Percentiles rank a stretch among this genome's conserved stretches.
phyloP scores from a whole-genome alignment of 2,888 invertebrate species.

The Parapristionchus giblindavisi region DNA sequence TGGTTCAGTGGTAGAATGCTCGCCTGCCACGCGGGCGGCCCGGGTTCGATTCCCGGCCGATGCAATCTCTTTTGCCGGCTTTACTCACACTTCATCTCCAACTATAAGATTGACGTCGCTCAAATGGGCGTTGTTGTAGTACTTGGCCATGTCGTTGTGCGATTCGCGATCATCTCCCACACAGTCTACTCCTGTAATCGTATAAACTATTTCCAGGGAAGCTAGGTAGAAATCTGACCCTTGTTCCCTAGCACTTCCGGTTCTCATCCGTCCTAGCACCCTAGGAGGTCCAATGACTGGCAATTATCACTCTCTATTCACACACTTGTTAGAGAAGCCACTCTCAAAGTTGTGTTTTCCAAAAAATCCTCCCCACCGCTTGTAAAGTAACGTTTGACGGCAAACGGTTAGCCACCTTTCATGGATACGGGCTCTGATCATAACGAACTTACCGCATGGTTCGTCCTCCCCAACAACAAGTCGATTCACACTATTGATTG shows the following conservation, averaged over 20 bases:
- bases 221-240: no score
- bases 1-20: constrained; percentile 67
- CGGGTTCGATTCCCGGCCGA: constrained; percentile 66
- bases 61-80: constrained; percentile 31
- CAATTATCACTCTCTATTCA: no score
- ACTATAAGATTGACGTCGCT: constrained; percentile 69
- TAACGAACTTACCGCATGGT: constrained; percentile 46
- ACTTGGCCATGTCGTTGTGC: constrained; percentile 67
- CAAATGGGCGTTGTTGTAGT: constrained; percentile 67
- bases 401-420: no score
- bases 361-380: no score
- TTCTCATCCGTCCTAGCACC: no score
- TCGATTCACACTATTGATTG: no score
- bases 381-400: not conserved
- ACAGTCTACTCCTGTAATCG: constrained; percentile 63
- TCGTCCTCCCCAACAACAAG: constrained; percentile 50
- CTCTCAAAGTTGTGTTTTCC: no score
- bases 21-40: constrained; percentile 68
- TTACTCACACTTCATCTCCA: constrained; percentile 69
- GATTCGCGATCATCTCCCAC: constrained; percentile 69
- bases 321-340: no score
- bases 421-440: not conserved
- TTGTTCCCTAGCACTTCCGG: no score
- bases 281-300: no score
- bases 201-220: no score